Evolutionary conservation across 1,140 invertebrate species (phyloP).

Genomic region (Pemphigus obesinymphae): DNA sequence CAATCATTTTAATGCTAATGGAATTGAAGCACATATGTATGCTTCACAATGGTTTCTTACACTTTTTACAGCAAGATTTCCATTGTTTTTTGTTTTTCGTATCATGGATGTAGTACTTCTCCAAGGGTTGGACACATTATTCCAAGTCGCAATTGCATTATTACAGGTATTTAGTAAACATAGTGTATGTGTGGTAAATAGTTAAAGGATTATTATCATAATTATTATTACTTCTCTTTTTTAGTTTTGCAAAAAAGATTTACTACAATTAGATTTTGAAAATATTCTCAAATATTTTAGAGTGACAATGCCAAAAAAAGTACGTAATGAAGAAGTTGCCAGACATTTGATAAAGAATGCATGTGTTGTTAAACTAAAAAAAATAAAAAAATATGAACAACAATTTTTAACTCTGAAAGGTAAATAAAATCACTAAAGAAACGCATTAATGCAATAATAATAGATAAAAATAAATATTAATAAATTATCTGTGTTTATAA

Average conservation of each 20-base stretch:
- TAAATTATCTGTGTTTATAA: not conserved
- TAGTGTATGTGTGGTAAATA: no score
- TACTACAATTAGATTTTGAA: constrained; percentile 95
- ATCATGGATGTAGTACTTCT: constrained; percentile 94
- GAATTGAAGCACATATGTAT: constrained; percentile 98
- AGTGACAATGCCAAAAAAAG: constrained; percentile 93
- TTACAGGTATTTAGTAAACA: constrained; percentile 64
- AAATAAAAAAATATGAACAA: constrained; percentile 91
- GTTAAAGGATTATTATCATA: not conserved
- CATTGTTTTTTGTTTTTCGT: constrained; percentile 93
- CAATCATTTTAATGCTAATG: constrained; percentile 84
- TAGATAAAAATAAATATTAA: no score
- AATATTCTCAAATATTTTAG: constrained; percentile 87
- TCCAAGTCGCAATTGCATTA: constrained; percentile 91
- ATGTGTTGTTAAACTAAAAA: constrained; percentile 86
- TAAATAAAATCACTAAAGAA: constrained; percentile 48
- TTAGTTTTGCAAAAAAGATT: constrained; percentile 79
- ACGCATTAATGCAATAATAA: not conserved
- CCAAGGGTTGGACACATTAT: constrained; percentile 89
- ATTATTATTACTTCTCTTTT: constrained; percentile 47
- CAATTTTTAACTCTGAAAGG: constrained; percentile 82
- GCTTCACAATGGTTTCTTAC: constrained; percentile 99
- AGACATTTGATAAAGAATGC: constrained; percentile 84
- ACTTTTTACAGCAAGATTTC: constrained; percentile 96
- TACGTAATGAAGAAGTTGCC: constrained; percentile 82